Evolutionary conservation across 1,140 invertebrate genomes (phyloP).

Genomic region (Diorhabda sublineata): DNA sequence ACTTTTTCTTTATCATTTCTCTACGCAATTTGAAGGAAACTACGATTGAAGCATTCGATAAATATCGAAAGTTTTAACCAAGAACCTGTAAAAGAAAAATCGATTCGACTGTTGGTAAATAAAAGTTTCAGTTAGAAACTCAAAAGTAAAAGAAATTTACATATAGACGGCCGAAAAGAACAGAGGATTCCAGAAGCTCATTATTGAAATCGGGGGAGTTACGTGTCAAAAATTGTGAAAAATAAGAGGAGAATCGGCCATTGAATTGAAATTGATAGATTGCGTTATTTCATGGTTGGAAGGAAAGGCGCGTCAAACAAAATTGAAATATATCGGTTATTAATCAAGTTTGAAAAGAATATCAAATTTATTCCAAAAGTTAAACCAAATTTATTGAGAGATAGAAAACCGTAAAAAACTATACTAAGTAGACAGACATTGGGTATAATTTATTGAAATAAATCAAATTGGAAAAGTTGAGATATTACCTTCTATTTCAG

Average conservation of each 20-base stretch:
- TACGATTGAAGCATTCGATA: too few species aligned
- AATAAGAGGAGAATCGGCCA: constrained; percentile 2
- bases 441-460: too few species aligned
- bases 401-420: too few species aligned
- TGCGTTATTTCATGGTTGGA: neutral
- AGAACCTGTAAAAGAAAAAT: neutral
- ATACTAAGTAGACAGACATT: too few species aligned
- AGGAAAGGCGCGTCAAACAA: neutral
- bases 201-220: neutral
- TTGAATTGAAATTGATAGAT: constrained; percentile 1
- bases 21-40: too few species aligned
- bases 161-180: constrained; percentile 2
- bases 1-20: too few species aligned
- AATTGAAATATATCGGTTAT: neutral
- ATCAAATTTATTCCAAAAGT: neutral
- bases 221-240: neutral
- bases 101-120: neutral
- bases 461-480: too few species aligned
- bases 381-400: too few species aligned
- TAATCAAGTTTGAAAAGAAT: neutral
- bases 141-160: neutral
- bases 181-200: neutral
- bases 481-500: too few species aligned
- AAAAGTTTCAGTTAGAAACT: neutral
- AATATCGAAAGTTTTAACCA: too few species aligned